These are phyloP conservation scores for Pseudococcus jackbeardsleyi DNA, from an alignment of 2,888 invertebrate species.

Conservation along the genomic window DNA sequence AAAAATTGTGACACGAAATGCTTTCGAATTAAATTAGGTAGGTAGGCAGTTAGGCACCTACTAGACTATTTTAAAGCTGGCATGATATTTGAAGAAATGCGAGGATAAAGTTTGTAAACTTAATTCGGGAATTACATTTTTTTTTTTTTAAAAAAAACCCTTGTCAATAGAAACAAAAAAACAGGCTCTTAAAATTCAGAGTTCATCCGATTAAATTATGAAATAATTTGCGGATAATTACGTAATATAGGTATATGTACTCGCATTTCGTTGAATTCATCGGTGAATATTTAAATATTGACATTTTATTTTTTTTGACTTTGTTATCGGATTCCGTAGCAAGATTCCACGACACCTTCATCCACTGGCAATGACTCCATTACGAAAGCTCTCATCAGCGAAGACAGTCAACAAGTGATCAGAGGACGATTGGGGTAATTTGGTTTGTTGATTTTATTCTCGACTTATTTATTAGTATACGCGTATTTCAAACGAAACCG, in stretches of 20 bases:
- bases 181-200: no score
- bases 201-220: no score
- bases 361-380: constrained; percentile 76
- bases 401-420: constrained; percentile 70
- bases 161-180: no score
- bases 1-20: background rate
- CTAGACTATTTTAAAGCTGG: background rate
- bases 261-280: no score
- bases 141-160: no score
- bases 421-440: constrained; percentile 71
- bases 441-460: background rate
- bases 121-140: background rate
- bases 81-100: background rate
- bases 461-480: background rate
- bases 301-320: constrained; percentile 67
- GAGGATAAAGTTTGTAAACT: background rate
- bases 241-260: no score
- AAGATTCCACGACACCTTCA: constrained; percentile 74
- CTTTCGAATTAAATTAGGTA: background rate
- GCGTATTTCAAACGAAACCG: background rate
- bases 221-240: no score
- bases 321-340: constrained; percentile 69
- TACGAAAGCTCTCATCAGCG: constrained; percentile 75
- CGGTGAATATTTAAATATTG: background rate
- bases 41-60: no score